Evolutionary conservation across 2,113 vertebrate genomes (phyloP).

Genomic region (Boleophthalmus pectinirostris): DNA sequence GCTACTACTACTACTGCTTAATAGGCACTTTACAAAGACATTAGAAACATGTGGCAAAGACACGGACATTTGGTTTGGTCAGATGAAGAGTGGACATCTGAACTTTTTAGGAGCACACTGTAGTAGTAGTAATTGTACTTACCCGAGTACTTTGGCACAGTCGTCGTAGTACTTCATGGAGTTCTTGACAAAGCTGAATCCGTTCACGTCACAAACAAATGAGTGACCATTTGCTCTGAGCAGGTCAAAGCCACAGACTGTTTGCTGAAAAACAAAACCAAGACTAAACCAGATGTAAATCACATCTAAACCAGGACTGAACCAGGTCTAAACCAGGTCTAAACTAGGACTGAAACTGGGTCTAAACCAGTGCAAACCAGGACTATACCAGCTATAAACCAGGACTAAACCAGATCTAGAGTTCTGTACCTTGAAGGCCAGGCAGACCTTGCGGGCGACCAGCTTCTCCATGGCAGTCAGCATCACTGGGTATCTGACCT

Average conservation of each 20-base stretch:
- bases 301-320: neutral
- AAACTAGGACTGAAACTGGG: neutral
- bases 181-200: conserved; percentile 99
- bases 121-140: neutral
- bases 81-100: no score
- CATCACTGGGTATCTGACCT: conserved; percentile 98
- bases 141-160: conserved; percentile 92
- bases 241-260: conserved; percentile 96
- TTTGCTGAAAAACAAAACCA: conserved; percentile 84
- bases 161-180: conserved; percentile 99
- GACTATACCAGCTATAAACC: neutral
- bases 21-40: no score
- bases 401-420: neutral
- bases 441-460: conserved; percentile 94
- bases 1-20: no score
- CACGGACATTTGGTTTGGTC: no score
- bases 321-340: neutral
- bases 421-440: conserved; percentile 90
- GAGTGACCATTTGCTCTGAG: conserved; percentile 96
- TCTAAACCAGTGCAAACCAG: neutral
- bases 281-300: no score
- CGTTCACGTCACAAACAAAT: conserved; percentile 96
- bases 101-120: no score
- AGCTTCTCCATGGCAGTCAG: conserved; percentile 98
- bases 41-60: no score